phyloP scores from a whole-genome alignment of 1,140 invertebrate species.

The Calycopis cecrops region DNA sequence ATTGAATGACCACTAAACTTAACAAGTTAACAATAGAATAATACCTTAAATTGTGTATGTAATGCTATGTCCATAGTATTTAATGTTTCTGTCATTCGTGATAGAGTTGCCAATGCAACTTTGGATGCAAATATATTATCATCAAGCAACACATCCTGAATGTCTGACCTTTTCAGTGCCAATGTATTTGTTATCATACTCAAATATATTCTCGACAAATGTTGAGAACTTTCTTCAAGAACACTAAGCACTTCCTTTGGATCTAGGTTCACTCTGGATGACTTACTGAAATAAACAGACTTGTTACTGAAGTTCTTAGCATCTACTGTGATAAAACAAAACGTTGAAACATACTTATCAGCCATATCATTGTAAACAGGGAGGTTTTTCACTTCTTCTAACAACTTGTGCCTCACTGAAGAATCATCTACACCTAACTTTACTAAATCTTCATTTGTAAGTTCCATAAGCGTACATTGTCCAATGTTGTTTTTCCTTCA shows the following conservation, averaged over 20 bases:
- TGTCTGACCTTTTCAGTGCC: slow-evolving; percentile 50
- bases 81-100: slow-evolving; percentile 53
- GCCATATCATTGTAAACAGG: slow-evolving; percentile 38
- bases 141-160: slow-evolving; percentile 45
- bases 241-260: slow-evolving; percentile 53
- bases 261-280: slow-evolving; percentile 31
- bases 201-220: slow-evolving; percentile 58
- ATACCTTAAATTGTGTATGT: slow-evolving; percentile 47
- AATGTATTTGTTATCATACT: slow-evolving; percentile 58
- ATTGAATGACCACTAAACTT: neutral
- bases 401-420: slow-evolving; percentile 44
- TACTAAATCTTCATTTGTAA: slow-evolving; percentile 61
- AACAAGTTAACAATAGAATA: slow-evolving; percentile 3
- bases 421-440: slow-evolving; percentile 59
- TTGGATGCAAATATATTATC: slow-evolving; percentile 63
- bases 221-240: slow-evolving; percentile 55
- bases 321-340: too few relatives aligned
- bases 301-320: neutral
- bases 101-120: slow-evolving; percentile 49
- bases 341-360: neutral
- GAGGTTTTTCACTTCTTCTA: slow-evolving; percentile 57
- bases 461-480: slow-evolving; percentile 53
- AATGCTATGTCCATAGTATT: slow-evolving; percentile 59
- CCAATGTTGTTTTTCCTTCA: slow-evolving; percentile 59
- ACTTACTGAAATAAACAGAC: slow-evolving; percentile 26